These are phyloP conservation scores for Chrysemys picta DNA, from an alignment of 2,113 vertebrate genomes.

Conservation along the genomic window DNA sequence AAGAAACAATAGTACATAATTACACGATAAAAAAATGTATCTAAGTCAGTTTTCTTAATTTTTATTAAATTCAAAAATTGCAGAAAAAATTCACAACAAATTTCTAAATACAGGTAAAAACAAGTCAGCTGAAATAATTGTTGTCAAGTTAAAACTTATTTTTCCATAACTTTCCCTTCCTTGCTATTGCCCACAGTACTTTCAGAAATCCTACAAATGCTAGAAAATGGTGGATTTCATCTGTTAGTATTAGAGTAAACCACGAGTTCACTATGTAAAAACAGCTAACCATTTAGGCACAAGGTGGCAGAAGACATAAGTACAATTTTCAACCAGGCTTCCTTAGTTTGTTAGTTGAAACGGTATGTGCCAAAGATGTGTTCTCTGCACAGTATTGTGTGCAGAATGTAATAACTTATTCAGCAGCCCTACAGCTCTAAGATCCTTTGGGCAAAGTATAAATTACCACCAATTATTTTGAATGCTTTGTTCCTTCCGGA, in stretches of 20 bases:
- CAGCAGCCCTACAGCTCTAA: not conserved
- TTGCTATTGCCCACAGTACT: slow-evolving; percentile 42
- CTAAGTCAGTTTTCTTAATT: slow-evolving; percentile 65
- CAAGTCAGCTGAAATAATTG: slow-evolving; percentile 57
- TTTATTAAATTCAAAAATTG: slow-evolving; percentile 72
- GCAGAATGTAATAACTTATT: slow-evolving; percentile 53
- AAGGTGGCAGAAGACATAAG: slow-evolving; percentile 66
- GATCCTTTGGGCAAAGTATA: not conserved
- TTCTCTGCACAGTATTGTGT: slow-evolving; percentile 2
- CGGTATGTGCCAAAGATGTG: slow-evolving; percentile 11
- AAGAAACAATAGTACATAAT: slow-evolving; percentile 43
- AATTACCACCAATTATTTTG: not conserved
- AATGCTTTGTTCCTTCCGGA: slow-evolving; percentile 24
- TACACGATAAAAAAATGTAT: slow-evolving; percentile 60
- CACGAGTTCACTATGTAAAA: slow-evolving; percentile 29
- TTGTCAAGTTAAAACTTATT: slow-evolving; percentile 60
- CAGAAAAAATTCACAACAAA: slow-evolving; percentile 60
- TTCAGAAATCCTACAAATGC: slow-evolving; percentile 38
- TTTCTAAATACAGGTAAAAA: slow-evolving; percentile 72
- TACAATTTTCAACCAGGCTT: slow-evolving; percentile 64
- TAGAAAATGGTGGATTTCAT: slow-evolving; percentile 31
- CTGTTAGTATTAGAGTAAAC: slow-evolving; percentile 46
- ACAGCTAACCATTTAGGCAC: slow-evolving; percentile 62
- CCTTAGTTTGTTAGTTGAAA: slow-evolving; percentile 34
- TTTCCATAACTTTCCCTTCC: slow-evolving; percentile 25